These are phyloP conservation scores for Pangasius mekongensis DNA, from an alignment of 2,797 vertebrate species.

Conservation along the genomic window DNA sequence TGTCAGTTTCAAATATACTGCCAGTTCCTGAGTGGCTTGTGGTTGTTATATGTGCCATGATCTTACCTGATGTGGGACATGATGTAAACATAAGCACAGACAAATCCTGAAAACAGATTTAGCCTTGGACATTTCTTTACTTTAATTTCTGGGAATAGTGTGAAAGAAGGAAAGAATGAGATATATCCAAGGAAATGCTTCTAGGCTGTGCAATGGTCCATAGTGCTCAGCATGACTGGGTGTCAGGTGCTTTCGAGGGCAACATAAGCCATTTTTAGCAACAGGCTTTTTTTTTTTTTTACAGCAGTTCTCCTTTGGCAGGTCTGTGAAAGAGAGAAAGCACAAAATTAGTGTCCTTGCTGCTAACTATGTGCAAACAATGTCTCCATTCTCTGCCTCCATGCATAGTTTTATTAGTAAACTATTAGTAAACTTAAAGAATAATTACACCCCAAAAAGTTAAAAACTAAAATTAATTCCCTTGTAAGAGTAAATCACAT, in stretches of 20 bases:
- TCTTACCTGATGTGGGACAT: not conserved
- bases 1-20: too few species aligned
- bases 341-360: not conserved
- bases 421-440: not conserved
- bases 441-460: not conserved
- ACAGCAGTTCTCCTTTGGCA: not conserved
- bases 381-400: not conserved
- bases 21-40: conserved; percentile 2
- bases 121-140: not conserved
- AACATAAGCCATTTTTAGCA: not conserved
- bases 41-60: not conserved
- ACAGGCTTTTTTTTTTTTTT: not conserved
- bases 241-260: not conserved
- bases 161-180: too few species aligned
- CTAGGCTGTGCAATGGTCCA: not conserved
- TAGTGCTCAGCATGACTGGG: not conserved
- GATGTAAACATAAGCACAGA: not conserved
- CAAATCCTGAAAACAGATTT: not conserved
- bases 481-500: not conserved
- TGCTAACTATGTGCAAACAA: not conserved
- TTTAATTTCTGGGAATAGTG: too few species aligned
- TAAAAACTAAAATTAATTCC: not conserved
- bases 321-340: not conserved
- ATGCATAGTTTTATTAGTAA: not conserved
- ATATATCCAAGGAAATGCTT: not conserved